Conservation (phyloP, 2,797 vertebrate species). For the Urophycis tenuis region DNA sequence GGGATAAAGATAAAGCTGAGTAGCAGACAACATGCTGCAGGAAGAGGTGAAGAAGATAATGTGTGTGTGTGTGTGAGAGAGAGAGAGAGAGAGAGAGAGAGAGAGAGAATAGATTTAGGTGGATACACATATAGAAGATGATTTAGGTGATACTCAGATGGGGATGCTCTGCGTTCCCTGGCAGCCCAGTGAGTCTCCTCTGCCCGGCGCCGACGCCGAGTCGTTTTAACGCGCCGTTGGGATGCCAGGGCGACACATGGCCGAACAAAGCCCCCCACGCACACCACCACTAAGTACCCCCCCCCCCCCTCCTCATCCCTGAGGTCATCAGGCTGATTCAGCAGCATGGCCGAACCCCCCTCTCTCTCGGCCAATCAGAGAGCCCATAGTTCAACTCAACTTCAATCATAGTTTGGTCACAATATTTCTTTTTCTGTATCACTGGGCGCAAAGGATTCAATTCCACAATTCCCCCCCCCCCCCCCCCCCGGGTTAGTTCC, state of each 20-base stretch:
- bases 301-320: not conserved
- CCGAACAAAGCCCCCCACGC: not conserved
- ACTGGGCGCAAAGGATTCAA: not conserved
- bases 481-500: too few relatives aligned
- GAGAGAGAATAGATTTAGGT: not conserved
- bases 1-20: not conserved
- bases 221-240: not conserved
- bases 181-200: constrained; percentile 33
- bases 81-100: constrained; percentile 19
- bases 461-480: not conserved
- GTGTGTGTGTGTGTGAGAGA: constrained; percentile 17
- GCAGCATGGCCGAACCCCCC: not conserved
- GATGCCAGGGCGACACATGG: not conserved
- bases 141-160: constrained; percentile 50
- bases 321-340: not conserved
- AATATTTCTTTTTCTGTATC: not conserved
- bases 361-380: not conserved
- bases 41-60: not conserved
- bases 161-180: constrained; percentile 33
- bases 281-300: not conserved
- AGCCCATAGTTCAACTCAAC: not conserved
- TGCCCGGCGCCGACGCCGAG: not conserved
- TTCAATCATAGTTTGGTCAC: not conserved
- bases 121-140: not conserved
- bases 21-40: not conserved